Conservation (phyloP, 2,888 invertebrate genomes). For the Scaptomyza tumidula region DNA sequence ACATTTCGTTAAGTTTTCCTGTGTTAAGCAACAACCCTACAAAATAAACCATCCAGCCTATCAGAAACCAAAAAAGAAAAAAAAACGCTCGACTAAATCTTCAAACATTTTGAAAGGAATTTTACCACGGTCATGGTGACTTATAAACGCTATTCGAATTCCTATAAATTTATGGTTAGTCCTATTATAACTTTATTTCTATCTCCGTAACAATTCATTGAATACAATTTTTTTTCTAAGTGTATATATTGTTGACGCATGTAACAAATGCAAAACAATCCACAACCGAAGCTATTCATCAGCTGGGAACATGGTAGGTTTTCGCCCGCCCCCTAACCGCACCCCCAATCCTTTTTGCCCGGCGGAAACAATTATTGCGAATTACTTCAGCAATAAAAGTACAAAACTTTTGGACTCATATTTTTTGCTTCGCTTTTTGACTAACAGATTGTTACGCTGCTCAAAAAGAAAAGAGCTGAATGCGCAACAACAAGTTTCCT, state of each 20-base stretch:
- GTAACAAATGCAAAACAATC: constrained; percentile 2
- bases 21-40: constrained; percentile 12
- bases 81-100: neutral
- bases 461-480: constrained; percentile 45
- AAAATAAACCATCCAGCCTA: neutral
- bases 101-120: no score
- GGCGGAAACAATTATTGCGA: constrained; percentile 72
- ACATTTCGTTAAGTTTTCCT: constrained; percentile 75
- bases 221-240: neutral
- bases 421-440: constrained; percentile 15
- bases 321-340: constrained; percentile 5
- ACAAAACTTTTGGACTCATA: constrained; percentile 43
- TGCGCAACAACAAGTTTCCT: constrained; percentile 43
- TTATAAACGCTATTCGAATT: no score
- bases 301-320: constrained; percentile 38
- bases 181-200: no score
- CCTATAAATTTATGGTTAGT: no score
- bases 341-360: constrained; percentile 22
- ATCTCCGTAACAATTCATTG: no score
- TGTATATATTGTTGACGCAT: neutral
- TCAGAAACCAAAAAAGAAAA: constrained; percentile 18
- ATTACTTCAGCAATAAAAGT: constrained; percentile 62
- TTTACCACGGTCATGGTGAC: no score
- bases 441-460: constrained; percentile 60
- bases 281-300: constrained; percentile 22